Evolutionary conservation across 2,888 invertebrate species (phyloP).

Genomic region (Lathronympha strigana): DNA sequence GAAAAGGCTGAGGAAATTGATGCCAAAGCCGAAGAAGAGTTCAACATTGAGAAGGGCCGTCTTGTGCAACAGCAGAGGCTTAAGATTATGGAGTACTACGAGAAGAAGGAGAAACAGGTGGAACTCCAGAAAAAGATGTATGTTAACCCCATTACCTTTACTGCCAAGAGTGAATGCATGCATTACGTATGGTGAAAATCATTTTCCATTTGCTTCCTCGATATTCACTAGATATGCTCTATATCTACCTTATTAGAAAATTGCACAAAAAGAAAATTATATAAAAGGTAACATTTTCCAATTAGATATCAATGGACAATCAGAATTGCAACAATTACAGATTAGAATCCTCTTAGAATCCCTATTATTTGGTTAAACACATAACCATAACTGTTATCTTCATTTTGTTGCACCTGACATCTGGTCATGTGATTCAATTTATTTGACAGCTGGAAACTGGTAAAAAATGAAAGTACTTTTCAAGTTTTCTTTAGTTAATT

Average conservation of each 20-base stretch:
- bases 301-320: neutral
- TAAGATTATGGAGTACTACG: slow-evolving; percentile 99
- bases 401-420: slow-evolving; percentile 18
- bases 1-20: slow-evolving; percentile 99
- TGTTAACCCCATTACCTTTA: slow-evolving; percentile 57
- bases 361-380: neutral
- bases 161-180: neutral
- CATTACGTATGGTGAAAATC: neutral
- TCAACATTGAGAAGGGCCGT: slow-evolving; percentile 99
- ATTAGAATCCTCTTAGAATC: neutral
- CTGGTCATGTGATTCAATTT: slow-evolving; percentile 26
- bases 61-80: slow-evolving; percentile 99
- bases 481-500: too few relatives aligned
- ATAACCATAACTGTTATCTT: neutral
- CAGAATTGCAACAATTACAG: neutral
- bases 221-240: neutral
- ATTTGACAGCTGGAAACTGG: neutral
- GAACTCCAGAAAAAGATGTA: slow-evolving; percentile 99
- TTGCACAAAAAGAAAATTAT: neutral
- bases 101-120: slow-evolving; percentile 99
- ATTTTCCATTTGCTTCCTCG: neutral
- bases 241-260: neutral
- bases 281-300: neutral
- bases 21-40: slow-evolving; percentile 99
- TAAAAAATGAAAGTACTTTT: too few relatives aligned